phyloP scores from a whole-genome alignment of 2,797 vertebrate genomes.

The Jordanella pulchra region DNA sequence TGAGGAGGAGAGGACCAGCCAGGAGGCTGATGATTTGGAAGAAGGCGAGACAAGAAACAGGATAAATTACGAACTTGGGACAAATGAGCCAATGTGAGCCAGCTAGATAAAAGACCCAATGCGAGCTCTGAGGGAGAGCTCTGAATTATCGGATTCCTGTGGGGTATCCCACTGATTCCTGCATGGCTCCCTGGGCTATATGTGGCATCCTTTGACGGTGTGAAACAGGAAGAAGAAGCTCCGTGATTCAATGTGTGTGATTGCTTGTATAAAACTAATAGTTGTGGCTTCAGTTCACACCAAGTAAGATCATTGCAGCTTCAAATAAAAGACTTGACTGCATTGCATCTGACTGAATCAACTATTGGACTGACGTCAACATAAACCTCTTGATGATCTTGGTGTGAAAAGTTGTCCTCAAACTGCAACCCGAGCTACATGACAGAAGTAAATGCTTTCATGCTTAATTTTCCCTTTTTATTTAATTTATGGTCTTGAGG shows the following conservation, averaged over 20 bases:
- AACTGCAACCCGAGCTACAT: constrained; percentile 56
- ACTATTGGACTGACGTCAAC: constrained; percentile 60
- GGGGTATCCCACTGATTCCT: constrained; percentile 51
- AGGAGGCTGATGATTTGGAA: constrained; percentile 57
- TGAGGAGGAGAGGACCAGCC: constrained; percentile 66
- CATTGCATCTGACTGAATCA: constrained; percentile 48
- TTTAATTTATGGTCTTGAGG: constrained; percentile 52
- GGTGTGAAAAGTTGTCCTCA: constrained; percentile 72
- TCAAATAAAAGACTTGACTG: constrained; percentile 8
- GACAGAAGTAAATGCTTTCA: constrained; percentile 61
- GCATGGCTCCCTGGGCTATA: constrained; percentile 64
- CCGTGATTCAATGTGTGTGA: constrained; percentile 66
- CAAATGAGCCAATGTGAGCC: constrained; percentile 55
- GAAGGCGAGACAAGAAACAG: constrained; percentile 47
- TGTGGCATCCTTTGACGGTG: constrained; percentile 56
- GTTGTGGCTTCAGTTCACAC: constrained; percentile 71
- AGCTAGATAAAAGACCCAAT: constrained; percentile 59
- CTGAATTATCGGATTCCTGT: constrained; percentile 54
- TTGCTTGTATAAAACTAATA: constrained; percentile 72
- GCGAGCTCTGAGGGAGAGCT: constrained; percentile 35
- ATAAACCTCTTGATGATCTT: constrained; percentile 63
- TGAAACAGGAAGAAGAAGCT: constrained; percentile 55
- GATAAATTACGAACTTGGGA: constrained; percentile 62
- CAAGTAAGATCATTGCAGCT: constrained; percentile 58
- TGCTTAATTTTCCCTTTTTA: constrained; percentile 30